Percentiles rank a stretch among this genome's conserved stretches.
Evolutionary conservation across 2,113 vertebrate genomes (phyloP).

Genomic region (Gasterosteus aculeatus): DNA sequence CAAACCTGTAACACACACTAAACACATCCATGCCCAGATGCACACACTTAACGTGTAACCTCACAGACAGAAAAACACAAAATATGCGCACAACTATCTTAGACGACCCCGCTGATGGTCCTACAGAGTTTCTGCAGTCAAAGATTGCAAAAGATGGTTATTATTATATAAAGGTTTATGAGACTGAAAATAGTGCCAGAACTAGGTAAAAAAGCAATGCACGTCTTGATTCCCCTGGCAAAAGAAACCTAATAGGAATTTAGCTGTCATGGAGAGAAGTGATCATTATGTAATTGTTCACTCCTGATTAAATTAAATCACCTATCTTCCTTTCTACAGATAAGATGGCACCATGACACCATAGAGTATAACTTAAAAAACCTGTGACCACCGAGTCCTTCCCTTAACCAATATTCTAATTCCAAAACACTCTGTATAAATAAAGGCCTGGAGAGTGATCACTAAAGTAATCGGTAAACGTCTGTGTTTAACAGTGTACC

Average conservation of each 20-base stretch:
- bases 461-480: neutral
- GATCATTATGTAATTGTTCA: slow-evolving; percentile 54
- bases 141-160: slow-evolving; percentile 40
- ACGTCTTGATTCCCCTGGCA: neutral
- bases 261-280: slow-evolving; percentile 25
- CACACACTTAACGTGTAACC: slow-evolving; percentile 12
- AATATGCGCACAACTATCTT: slow-evolving; percentile 30
- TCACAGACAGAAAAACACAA: slow-evolving; percentile 10
- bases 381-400: slow-evolving; percentile 13
- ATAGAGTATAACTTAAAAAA: slow-evolving; percentile 31
- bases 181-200: slow-evolving; percentile 28
- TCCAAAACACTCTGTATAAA: neutral
- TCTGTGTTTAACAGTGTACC: neutral
- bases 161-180: slow-evolving; percentile 24
- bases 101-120: slow-evolving; percentile 45
- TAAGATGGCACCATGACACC: slow-evolving; percentile 34
- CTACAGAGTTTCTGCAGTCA: slow-evolving; percentile 44
- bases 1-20: slow-evolving; percentile 26
- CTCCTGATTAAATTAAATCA: slow-evolving; percentile 50
- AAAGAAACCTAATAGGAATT: slow-evolving; percentile 31
- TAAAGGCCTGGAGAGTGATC: neutral
- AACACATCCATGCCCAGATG: slow-evolving; percentile 30
- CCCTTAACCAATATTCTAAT: slow-evolving; percentile 15
- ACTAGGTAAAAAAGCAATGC: slow-evolving; percentile 50
- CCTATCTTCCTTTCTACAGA: slow-evolving; percentile 41